Evolutionary conservation across 1,140 invertebrate genomes (phyloP).

Genomic region (Gryon sp.): DNA sequence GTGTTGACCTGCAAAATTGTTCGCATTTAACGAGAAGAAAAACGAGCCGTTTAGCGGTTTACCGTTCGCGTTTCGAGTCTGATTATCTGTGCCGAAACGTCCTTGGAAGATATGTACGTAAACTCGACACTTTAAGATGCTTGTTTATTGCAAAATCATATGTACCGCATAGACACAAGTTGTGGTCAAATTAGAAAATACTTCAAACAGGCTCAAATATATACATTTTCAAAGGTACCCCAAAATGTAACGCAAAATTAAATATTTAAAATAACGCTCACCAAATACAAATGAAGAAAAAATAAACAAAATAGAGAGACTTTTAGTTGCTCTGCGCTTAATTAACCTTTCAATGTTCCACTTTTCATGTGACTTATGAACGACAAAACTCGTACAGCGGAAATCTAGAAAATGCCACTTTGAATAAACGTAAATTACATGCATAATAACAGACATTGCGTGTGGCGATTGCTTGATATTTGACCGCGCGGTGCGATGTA

Average conservation of each 20-base stretch:
- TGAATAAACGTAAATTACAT: slow-evolving; percentile 32
- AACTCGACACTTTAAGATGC: slow-evolving; percentile 60
- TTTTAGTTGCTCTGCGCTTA: not conserved
- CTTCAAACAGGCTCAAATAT: too few relatives aligned
- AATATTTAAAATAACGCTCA: too few relatives aligned
- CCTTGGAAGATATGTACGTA: slow-evolving; percentile 58
- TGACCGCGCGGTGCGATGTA: slow-evolving; percentile 28
- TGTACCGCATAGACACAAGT: slow-evolving; percentile 58
- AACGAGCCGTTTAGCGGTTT: slow-evolving; percentile 59
- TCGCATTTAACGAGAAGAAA: slow-evolving; percentile 60
- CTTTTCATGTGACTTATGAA: slow-evolving; percentile 41
- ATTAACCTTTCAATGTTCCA: slow-evolving; percentile 53
- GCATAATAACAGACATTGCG: slow-evolving; percentile 31
- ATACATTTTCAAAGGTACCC: too few relatives aligned
- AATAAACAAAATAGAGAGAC: too few relatives aligned
- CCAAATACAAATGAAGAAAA: slow-evolving; percentile 2
- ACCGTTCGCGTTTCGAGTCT: slow-evolving; percentile 45
- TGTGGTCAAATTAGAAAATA: too few relatives aligned
- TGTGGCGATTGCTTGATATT: slow-evolving; percentile 23
- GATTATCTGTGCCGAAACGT: slow-evolving; percentile 53
- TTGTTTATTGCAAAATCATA: slow-evolving; percentile 60
- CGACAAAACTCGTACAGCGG: not conserved
- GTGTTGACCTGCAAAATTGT: slow-evolving; percentile 47
- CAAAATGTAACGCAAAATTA: too few relatives aligned
- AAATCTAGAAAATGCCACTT: slow-evolving; percentile 21